Percentiles rank a stretch among this genome's conserved stretches.
These are phyloP conservation scores for Natator depressus DNA, from an alignment of 2,113 vertebrate species.

Conservation along the genomic window DNA sequence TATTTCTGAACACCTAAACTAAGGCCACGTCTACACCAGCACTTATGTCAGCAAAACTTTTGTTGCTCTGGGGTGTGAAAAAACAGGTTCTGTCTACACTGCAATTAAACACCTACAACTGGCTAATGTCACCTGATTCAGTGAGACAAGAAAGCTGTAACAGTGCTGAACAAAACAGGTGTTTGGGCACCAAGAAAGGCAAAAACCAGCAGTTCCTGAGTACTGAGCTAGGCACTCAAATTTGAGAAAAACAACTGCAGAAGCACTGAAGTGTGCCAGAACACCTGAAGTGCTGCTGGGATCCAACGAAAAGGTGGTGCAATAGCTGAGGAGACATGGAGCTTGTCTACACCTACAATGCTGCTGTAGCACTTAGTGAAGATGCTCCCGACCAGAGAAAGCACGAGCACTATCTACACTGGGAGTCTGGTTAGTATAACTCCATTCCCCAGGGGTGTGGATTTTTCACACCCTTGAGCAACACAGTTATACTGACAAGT, in stretches of 20 bases:
- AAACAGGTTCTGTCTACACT: neutral
- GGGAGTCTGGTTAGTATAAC: neutral
- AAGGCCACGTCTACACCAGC: no score
- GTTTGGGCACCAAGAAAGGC: neutral
- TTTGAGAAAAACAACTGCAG: neutral
- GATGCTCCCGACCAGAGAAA: neutral
- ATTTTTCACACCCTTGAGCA: neutral
- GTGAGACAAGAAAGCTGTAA: neutral
- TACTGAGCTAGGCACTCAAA: neutral
- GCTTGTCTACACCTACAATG: neutral
- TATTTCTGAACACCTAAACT: neutral
- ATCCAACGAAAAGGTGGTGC: neutral
- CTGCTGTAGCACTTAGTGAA: neutral
- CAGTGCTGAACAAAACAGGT: neutral
- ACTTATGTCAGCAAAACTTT: no score
- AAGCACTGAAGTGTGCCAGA: fast-evolving
- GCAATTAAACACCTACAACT: neutral
- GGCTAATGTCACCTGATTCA: neutral
- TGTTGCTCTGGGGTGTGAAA: no score
- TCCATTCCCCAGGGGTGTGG: neutral
- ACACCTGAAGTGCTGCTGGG: neutral
- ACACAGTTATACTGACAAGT: neutral
- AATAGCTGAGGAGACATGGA: neutral
- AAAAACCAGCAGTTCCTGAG: neutral
- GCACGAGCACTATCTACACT: neutral